phyloP scores from a whole-genome alignment of 2,113 vertebrate genomes.

The Setophaga petechia region DNA sequence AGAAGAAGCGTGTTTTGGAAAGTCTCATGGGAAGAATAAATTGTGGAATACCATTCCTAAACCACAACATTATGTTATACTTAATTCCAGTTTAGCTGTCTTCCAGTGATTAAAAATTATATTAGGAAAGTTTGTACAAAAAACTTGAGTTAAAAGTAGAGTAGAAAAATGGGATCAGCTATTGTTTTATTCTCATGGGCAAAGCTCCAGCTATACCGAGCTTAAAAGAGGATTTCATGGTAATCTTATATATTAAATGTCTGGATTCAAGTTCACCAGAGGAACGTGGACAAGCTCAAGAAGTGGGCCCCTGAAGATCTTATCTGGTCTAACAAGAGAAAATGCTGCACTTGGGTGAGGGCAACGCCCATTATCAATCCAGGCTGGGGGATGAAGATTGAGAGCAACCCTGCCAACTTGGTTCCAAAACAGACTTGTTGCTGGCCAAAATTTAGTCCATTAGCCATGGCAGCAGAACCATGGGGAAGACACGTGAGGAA shows the following conservation, averaged over 20 bases:
- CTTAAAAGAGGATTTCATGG: background rate
- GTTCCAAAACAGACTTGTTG: background rate
- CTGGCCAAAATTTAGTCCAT: background rate
- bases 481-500: background rate
- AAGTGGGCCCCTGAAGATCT: background rate
- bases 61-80: background rate
- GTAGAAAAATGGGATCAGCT: background rate
- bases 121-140: background rate
- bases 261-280: background rate
- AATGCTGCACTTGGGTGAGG: background rate
- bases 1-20: background rate
- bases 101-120: background rate
- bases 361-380: background rate
- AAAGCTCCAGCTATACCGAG: background rate
- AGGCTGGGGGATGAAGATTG: background rate
- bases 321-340: background rate
- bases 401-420: background rate
- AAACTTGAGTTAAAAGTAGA: background rate
- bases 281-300: background rate
- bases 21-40: background rate
- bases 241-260: background rate
- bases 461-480: accelerated
- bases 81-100: background rate
- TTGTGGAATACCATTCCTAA: background rate
- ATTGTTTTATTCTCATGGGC: background rate